phyloP scores from a whole-genome alignment of 2,113 vertebrate genomes.

The Cyprinus carpio region DNA sequence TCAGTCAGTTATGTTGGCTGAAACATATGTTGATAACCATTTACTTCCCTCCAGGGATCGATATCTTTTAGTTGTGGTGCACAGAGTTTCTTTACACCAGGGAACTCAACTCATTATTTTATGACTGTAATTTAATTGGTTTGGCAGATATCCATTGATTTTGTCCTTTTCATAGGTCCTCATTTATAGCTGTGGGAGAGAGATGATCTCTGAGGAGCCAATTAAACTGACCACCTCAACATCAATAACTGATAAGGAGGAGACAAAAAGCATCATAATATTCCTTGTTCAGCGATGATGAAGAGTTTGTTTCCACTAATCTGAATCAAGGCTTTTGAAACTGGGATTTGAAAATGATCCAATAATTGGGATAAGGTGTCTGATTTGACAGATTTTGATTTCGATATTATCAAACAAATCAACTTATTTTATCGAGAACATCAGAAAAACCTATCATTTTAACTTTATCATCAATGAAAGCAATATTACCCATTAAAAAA shows the following conservation, averaged over 20 bases:
- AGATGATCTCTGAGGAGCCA: conserved; percentile 51
- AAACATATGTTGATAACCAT: conserved; percentile 3
- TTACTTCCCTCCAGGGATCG: conserved; percentile 12
- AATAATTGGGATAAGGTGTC: neutral
- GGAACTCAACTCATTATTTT: neutral
- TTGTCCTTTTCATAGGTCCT: neutral
- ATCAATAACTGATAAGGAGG: neutral
- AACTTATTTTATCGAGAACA: neutral
- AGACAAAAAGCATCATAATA: neutral
- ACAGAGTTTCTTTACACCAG: neutral
- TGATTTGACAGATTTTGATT: neutral
- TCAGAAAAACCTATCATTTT: neutral
- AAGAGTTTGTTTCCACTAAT: neutral
- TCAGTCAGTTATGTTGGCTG: neutral
- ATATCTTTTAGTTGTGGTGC: neutral
- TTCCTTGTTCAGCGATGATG: neutral
- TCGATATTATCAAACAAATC: neutral
- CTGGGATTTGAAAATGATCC: neutral
- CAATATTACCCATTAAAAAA: neutral
- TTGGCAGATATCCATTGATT: conserved; percentile 1
- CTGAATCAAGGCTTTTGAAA: neutral
- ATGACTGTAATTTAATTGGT: conserved; percentile 17
- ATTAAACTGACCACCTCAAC: conserved; percentile 53
- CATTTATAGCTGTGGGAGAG: neutral
- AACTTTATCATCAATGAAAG: neutral